Conservation (phyloP, 2,797 vertebrate genomes). For the Nyctibius grandis region DNA sequence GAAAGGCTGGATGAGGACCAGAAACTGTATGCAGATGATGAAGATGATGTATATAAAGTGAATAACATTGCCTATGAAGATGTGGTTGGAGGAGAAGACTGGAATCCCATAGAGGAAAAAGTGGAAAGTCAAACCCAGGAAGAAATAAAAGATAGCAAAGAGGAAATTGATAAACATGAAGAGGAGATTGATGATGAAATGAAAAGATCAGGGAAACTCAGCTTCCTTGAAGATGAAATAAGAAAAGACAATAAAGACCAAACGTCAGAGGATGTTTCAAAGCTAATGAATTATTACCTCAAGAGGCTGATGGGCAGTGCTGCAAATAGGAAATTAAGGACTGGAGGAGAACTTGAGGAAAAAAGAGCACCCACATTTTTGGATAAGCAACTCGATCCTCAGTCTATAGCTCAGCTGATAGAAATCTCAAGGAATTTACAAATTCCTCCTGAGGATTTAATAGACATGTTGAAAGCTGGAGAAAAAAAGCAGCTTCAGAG, state of each 20-base stretch:
- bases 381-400: constrained; percentile 78
- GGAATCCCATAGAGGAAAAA: constrained; percentile 88
- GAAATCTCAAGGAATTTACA: constrained; percentile 90
- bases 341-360: constrained; percentile 75
- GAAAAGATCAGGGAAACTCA: constrained; percentile 78
- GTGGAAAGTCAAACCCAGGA: constrained; percentile 89
- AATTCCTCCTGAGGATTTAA: constrained; percentile 89
- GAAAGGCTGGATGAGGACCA: constrained; percentile 83
- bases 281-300: constrained; percentile 86
- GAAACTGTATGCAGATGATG: constrained; percentile 80
- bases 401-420: constrained; percentile 85
- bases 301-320: constrained; percentile 81
- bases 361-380: constrained; percentile 69
- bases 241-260: constrained; percentile 74
- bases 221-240: constrained; percentile 66
- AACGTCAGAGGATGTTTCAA: constrained; percentile 79
- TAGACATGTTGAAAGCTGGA: constrained; percentile 83
- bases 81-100: constrained; percentile 86
- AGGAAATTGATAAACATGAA: constrained; percentile 75
- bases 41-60: constrained; percentile 80
- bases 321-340: constrained; percentile 74
- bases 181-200: constrained; percentile 77
- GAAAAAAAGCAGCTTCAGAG: constrained; percentile 79
- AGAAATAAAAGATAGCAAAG: constrained; percentile 86
- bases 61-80: constrained; percentile 87